Conservation (phyloP, 2,113 vertebrate genomes). For the Colaptes auratus region DNA sequence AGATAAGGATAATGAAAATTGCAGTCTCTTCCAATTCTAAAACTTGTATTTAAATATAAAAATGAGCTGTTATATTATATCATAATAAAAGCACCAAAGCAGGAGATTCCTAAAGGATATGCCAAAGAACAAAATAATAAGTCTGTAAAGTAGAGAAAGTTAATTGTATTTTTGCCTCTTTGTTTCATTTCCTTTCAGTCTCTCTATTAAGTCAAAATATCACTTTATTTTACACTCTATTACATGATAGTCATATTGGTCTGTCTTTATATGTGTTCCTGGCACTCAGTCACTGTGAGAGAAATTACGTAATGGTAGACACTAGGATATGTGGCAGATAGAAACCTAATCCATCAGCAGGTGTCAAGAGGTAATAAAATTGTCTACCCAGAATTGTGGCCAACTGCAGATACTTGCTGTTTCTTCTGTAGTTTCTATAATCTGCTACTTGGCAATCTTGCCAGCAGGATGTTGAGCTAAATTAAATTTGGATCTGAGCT, state of each 20-base stretch:
- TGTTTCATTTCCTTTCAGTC: background rate
- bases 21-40: background rate
- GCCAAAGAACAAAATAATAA: background rate
- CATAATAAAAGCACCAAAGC: background rate
- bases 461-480: background rate
- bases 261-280: background rate
- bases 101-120: background rate
- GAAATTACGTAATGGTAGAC: background rate
- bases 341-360: background rate
- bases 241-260: background rate
- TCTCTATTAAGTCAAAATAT: background rate
- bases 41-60: background rate
- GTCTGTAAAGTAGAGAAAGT: background rate
- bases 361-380: background rate
- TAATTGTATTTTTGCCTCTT: background rate
- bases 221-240: background rate
- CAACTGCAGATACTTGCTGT: background rate
- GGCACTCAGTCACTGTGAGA: background rate
- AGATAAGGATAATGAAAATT: background rate
- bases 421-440: background rate
- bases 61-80: background rate
- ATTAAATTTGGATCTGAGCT: background rate
- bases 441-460: background rate
- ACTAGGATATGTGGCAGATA: background rate
- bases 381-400: background rate